Conservation (phyloP, 2,888 invertebrate genomes). For the Chironomus tentans region DNA sequence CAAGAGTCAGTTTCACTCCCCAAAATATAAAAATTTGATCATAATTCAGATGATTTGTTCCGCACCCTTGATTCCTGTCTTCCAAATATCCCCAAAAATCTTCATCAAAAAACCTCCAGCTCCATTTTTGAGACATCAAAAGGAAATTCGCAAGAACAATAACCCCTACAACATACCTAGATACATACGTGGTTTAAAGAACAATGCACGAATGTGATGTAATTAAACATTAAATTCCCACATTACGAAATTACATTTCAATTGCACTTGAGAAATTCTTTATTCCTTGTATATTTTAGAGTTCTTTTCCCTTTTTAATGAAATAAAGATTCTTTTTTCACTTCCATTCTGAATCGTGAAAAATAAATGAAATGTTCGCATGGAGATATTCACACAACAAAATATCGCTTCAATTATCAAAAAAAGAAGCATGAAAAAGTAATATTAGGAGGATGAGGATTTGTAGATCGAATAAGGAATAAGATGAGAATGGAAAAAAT, state of each 20-base stretch:
- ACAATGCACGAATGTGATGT: background rate
- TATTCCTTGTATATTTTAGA: background rate
- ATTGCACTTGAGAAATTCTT: background rate
- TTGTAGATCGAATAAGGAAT: background rate
- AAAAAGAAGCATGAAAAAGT: background rate
- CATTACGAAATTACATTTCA: constrained; percentile 7
- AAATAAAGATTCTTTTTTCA: no score
- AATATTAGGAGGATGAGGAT: background rate
- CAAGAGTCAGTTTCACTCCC: no score
- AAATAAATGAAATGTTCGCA: background rate
- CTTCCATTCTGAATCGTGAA: background rate
- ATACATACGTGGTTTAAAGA: background rate
- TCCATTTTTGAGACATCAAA: no score
- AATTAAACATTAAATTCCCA: background rate
- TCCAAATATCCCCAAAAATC: no score
- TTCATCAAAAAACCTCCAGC: no score
- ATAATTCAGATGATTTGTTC: no score
- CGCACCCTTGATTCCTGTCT: no score
- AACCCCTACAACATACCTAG: no score
- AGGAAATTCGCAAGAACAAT: no score
- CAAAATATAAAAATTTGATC: no score
- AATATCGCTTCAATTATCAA: background rate
- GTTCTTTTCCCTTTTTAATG: no score
- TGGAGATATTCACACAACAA: background rate
- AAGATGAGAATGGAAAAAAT: no score